phyloP scores from a whole-genome alignment of 2,888 invertebrate species.

The Nematopogon swammerdamellus region DNA sequence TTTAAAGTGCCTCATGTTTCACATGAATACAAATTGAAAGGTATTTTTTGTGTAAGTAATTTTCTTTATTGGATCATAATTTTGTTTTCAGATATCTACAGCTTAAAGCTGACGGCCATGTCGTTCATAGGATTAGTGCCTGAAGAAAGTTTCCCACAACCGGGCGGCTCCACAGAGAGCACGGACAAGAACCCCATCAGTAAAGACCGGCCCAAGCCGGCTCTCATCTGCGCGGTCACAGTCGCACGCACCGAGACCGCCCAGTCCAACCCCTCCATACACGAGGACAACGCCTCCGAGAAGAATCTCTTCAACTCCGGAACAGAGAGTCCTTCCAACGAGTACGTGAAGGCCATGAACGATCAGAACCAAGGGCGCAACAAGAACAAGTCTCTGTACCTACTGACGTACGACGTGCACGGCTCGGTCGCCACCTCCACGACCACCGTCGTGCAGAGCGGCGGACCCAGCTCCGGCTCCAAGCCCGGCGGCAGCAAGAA shows the following conservation, averaged over 20 bases:
- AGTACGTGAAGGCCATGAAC: constrained; percentile 70
- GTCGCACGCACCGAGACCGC: constrained; percentile 29
- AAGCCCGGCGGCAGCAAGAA: constrained; percentile 54
- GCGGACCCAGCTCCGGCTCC: constrained; percentile 24
- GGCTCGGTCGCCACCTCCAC: constrained; percentile 51
- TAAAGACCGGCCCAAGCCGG: constrained; percentile 29
- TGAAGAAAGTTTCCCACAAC: constrained; percentile 27
- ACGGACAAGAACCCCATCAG: constrained; percentile 32
- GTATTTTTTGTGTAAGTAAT: no score
- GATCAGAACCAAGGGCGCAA: constrained; percentile 70
- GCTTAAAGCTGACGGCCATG: constrained; percentile 44
- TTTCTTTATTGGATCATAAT: no score
- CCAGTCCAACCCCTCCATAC: constrained; percentile 30
- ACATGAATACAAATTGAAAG: no score
- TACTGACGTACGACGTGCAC: constrained; percentile 69
- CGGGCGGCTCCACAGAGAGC: constrained; percentile 22
- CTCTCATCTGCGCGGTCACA: constrained; percentile 39
- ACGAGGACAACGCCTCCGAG: constrained; percentile 29
- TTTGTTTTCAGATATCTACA: constrained; percentile 32
- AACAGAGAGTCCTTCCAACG: constrained; percentile 27
- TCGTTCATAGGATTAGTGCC: constrained; percentile 28
- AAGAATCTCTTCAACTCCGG: constrained; percentile 42
- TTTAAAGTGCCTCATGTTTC: no score
- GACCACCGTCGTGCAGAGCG: constrained; percentile 33
- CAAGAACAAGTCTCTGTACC: constrained; percentile 52